Percentiles rank a stretch among this genome's conserved stretches.
Evolutionary conservation across 2,888 invertebrate species (phyloP).

Genomic region (Muschampia plurimacula): DNA sequence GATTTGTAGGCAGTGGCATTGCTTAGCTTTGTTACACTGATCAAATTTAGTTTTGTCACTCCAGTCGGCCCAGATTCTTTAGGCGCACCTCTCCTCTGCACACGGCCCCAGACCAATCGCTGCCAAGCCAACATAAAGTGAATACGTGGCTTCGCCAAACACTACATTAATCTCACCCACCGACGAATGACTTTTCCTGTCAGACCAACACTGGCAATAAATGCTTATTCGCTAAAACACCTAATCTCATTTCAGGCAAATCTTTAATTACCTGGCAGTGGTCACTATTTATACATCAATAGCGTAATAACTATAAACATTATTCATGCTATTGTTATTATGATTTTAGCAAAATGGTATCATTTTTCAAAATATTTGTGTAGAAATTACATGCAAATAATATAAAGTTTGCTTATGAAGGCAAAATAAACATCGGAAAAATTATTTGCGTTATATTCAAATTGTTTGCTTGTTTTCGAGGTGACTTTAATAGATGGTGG

Average conservation of each 20-base stretch:
- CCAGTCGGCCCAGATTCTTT: slow-evolving; percentile 82
- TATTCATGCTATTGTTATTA: background rate
- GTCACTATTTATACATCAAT: background rate
- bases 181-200: slow-evolving; percentile 71
- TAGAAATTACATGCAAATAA: background rate
- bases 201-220: slow-evolving; percentile 53
- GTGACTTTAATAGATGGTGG: slow-evolving; percentile 18
- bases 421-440: slow-evolving; percentile 49
- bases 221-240: slow-evolving; percentile 18
- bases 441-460: slow-evolving; percentile 52
- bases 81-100: slow-evolving; percentile 74
- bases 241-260: background rate
- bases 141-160: slow-evolving; percentile 63
- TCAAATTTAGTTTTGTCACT: slow-evolving; percentile 85
- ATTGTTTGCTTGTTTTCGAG: slow-evolving; percentile 23
- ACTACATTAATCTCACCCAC: slow-evolving; percentile 69
- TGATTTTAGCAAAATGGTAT: slow-evolving; percentile 1
- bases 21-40: slow-evolving; percentile 75
- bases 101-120: slow-evolving; percentile 76
- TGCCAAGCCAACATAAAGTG: slow-evolving; percentile 75
- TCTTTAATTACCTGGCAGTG: background rate
- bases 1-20: slow-evolving; percentile 65
- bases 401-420: slow-evolving; percentile 49
- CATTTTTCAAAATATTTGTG: slow-evolving; percentile 12
- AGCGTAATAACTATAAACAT: background rate